Evolutionary conservation across 2,797 vertebrate species (phyloP).

Genomic region (Sorex maritimensis): DNA sequence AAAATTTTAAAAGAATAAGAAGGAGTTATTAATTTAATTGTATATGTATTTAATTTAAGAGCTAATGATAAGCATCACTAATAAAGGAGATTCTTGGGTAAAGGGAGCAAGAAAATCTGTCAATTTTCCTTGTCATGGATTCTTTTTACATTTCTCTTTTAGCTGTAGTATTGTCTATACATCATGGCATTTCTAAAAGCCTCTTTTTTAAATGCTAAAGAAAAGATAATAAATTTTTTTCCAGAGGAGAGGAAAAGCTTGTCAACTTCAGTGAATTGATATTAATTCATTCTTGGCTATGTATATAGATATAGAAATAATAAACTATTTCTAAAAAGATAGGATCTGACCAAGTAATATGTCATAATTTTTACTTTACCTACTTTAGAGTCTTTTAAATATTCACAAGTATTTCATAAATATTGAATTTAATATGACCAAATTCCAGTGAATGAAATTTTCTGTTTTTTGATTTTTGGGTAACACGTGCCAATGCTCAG

Average conservation of each 20-base stretch:
- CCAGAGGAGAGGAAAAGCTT: background rate
- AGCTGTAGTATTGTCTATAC: background rate
- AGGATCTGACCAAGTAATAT: background rate
- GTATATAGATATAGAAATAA: background rate
- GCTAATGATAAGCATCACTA: background rate
- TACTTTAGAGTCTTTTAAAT: conserved; percentile 44
- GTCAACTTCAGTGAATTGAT: background rate
- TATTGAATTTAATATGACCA: background rate
- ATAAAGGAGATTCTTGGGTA: background rate
- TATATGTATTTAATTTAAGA: conserved; percentile 12
- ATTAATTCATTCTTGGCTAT: background rate
- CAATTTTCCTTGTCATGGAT: background rate
- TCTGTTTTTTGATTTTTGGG: background rate
- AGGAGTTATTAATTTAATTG: conserved; percentile 55
- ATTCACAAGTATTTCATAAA: background rate
- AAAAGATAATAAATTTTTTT: background rate
- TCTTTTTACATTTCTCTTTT: conserved; percentile 10
- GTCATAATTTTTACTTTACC: conserved; percentile 5
- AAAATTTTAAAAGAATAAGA: conserved; percentile 36
- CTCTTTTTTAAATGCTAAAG: background rate
- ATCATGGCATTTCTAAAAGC: conserved; percentile 22
- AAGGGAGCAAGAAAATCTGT: conserved; percentile 1
- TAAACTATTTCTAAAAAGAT: conserved; percentile 13
- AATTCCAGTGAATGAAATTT: background rate
- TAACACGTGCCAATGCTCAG: too few species aligned